Base-by-base conservation (phyloP, 2,888 invertebrate species). In the Peribatodes rhomboidaria region DNA sequence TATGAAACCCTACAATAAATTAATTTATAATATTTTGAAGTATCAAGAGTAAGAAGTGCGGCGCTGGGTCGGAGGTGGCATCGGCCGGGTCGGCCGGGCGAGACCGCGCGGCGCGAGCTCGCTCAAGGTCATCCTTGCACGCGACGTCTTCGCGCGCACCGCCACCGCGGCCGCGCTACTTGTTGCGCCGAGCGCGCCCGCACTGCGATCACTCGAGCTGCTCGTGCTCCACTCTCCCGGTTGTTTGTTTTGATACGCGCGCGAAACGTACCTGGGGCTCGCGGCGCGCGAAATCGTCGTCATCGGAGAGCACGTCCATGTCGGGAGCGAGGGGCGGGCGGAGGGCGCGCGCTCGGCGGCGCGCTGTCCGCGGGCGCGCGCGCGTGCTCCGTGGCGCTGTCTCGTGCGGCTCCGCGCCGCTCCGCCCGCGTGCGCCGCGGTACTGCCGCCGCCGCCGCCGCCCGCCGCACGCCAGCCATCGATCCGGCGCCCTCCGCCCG, bases 301-400 rank as follows among this genome's bases (percentile, higher is more conserved):
- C 92, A 85, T 93, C 92, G 82, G 92, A 92, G 84, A 92, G 92
- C 82, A 89, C 90, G 89, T 93, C 92, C 92, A 93, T 93, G 85
- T 85, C 86, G 78, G 67, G 74, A 74, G 68, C 80, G 82, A 75
- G 83, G 67, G 75, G 61, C 54, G 55, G 69, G 75, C 75, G 80
- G 78, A 77, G 84, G 78, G 83, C 83, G 85, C 84, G 85, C 83
- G 84, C 82, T 80, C 84, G 85, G 84, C 86, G 87, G 87, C 88
- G 88, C 88, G 86, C 84, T 74, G 82, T 79, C 81, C 84, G 84
- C 85, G 85, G 82, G 81, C 86, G 86, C 89, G 85, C 86, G 85
- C 87, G 80, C 86, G 87, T 86, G 86, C 81, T 86, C 83, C 85
- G 86, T 82, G 83, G 35, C 37, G 57, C 57, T 61, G 47, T 27